Base-by-base conservation (phyloP, 1,140 invertebrate species). In the Samia ricini region DNA sequence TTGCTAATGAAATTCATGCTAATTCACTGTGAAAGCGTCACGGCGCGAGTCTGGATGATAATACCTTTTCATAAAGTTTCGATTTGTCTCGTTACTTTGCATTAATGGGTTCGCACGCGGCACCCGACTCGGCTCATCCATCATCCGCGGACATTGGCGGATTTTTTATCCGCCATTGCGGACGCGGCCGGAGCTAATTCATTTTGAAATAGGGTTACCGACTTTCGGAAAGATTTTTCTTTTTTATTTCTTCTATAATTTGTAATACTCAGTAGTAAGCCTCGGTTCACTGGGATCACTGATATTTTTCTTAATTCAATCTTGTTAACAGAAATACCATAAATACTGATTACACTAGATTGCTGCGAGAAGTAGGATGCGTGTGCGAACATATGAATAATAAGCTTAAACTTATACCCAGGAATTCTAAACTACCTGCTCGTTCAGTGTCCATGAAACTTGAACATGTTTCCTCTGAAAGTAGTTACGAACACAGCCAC, bases 121-220 rank as follows among this genome's bases (percentile, higher is more conserved):
- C 29, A 21, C 52, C 15, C 59, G 42, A 50, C 56, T 18, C 24
- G 26, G 49, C 52, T 58, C 70, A 72, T 72, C 64, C 59, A 72
- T 72, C 70, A 72, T 72, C 60, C 56, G 63, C 61, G 66, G 66
- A 63, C 61, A 36, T 36, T 48, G 54, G 56, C 29, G 51, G 57
- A 66, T 71, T 71, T 42, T 71, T 68, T 61, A 71, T 71, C 63
- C 69, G 36, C 60, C 54, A 68, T 63, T 58, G 69, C 66, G 54
- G 62, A 66, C 57, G 61, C 59, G 60, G 60, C 57, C 42, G 60
- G 60, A 56, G 60, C 60, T 67, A 71, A 68, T 68, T 68, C 63
- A 71, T 71, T 71, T 59, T 52, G 18, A 60, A 42, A 42, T 42
- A 42, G 33, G 33, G 33, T 42, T 42, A 3, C 1, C 15, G 8